A percentile compares a stretch with the other conserved stretches of the same genome.
These are phyloP conservation scores for Clarias magur DNA, from an alignment of 2,113 vertebrate species.

Conservation along the genomic window DNA sequence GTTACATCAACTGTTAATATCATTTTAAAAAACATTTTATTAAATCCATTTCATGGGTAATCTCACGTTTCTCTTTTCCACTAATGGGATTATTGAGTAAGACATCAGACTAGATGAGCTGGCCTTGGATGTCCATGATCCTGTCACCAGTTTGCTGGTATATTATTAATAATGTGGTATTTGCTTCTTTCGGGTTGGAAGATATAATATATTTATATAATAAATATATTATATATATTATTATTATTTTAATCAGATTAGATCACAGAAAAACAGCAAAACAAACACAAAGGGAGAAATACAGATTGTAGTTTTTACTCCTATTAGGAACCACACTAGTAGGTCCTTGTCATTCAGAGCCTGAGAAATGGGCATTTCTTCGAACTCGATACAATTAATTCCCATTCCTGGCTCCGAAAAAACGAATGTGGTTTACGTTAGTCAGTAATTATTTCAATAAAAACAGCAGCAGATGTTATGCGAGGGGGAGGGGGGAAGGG, in stretches of 20 bases:
- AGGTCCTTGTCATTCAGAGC: constrained; percentile 1
- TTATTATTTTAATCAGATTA: no score
- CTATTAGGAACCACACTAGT: neutral
- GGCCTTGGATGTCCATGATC: no score
- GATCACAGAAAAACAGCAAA: neutral
- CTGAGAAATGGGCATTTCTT: constrained; percentile 1
- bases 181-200: neutral
- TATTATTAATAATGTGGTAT: neutral
- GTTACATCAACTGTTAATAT: no score
- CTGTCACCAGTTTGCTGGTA: no score
- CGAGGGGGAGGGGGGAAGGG: neutral
- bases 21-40: no score
- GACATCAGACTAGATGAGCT: no score
- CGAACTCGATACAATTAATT: constrained; percentile 31
- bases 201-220: no score
- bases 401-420: constrained; percentile 28
- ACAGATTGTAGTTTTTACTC: neutral
- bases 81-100: no score
- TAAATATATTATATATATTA: no score
- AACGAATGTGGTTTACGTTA: constrained; percentile 45
- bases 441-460: constrained; percentile 43
- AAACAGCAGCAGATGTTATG: constrained; percentile 48
- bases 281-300: neutral
- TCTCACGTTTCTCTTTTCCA: no score
- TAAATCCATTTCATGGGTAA: no score